These are phyloP conservation scores for Chrysotoxum bicinctum DNA, from an alignment of 2,888 invertebrate genomes.

Conservation along the genomic window DNA sequence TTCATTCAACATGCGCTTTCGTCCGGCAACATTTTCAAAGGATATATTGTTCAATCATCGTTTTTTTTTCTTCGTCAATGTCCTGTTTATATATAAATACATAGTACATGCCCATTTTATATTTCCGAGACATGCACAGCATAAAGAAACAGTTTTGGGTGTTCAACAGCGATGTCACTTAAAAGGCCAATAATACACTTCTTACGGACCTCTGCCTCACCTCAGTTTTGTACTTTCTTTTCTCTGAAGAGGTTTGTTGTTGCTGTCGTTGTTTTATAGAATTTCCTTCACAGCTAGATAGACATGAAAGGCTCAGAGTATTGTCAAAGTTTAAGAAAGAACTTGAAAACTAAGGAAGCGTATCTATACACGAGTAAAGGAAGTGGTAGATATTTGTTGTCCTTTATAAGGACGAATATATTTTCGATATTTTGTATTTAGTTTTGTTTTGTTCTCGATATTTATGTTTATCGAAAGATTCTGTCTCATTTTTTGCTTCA, in stretches of 20 bases:
- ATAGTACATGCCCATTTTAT: background rate
- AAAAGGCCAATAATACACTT: slow-evolving; percentile 63
- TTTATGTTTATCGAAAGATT: background rate
- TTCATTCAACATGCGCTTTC: slow-evolving; percentile 15
- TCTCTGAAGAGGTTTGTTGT: background rate
- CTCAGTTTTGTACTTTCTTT: background rate
- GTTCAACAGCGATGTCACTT: slow-evolving; percentile 55
- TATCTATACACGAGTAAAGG: background rate
- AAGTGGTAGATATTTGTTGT: slow-evolving; percentile 16
- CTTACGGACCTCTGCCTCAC: slow-evolving; percentile 2
- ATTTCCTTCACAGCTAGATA: slow-evolving; percentile 1
- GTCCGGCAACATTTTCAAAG: slow-evolving; percentile 39
- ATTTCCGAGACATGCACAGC: slow-evolving; percentile 19
- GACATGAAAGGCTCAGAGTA: slow-evolving; percentile 18
- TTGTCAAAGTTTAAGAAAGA: slow-evolving; percentile 3
- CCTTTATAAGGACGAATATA: slow-evolving; percentile 32
- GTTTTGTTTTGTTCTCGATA: background rate
- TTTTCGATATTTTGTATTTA: slow-evolving; percentile 30
- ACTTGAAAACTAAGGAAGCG: background rate
- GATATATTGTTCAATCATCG: slow-evolving; percentile 66
- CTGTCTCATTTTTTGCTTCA: slow-evolving; percentile 23
- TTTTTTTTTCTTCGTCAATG: slow-evolving; percentile 51
- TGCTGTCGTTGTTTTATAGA: slow-evolving; percentile 22
- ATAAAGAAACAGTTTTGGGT: slow-evolving; percentile 33
- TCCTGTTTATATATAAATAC: slow-evolving; percentile 28